A percentile compares a stretch with the other conserved stretches of the same genome.
Evolutionary conservation across 2,797 vertebrate genomes (phyloP).

Genomic region (Alectoris magna): DNA sequence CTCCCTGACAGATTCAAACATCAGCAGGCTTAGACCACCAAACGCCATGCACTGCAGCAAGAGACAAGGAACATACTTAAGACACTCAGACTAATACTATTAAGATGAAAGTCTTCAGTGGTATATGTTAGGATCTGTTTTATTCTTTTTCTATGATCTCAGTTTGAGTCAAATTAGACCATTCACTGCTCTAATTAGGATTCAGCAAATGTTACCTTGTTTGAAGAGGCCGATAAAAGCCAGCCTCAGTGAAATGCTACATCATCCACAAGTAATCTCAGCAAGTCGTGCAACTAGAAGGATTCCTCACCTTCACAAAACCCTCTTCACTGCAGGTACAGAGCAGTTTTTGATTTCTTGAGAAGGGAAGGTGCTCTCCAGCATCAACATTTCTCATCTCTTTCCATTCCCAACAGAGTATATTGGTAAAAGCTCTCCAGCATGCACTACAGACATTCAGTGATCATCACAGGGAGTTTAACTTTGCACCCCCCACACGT

Average conservation of each 20-base stretch:
- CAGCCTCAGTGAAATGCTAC: not conserved
- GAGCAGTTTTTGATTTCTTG: not conserved
- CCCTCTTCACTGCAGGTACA: not conserved
- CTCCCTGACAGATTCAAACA: not conserved
- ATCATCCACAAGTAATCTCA: not conserved
- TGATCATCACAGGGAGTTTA: not conserved
- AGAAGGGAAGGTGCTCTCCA: not conserved
- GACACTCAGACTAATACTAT: not conserved
- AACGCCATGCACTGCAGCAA: not conserved
- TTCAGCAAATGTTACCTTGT: constrained; percentile 35
- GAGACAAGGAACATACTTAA: not conserved
- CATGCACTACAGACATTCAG: not conserved
- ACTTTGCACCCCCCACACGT: not conserved
- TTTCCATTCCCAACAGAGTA: not conserved
- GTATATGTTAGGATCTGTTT: not conserved
- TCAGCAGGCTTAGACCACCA: not conserved
- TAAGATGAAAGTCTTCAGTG: not conserved
- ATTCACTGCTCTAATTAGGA: constrained; percentile 36
- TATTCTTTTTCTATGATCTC: constrained; percentile 27
- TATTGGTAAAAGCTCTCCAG: not conserved
- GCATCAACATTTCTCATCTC: not conserved
- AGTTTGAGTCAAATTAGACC: constrained; percentile 8
- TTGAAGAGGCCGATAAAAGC: not conserved
- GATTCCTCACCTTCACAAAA: not conserved
- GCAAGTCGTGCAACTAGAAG: not conserved